Evolutionary conservation across 2,888 invertebrate species (phyloP).

Genomic region (Choristoneura rosaceana): DNA sequence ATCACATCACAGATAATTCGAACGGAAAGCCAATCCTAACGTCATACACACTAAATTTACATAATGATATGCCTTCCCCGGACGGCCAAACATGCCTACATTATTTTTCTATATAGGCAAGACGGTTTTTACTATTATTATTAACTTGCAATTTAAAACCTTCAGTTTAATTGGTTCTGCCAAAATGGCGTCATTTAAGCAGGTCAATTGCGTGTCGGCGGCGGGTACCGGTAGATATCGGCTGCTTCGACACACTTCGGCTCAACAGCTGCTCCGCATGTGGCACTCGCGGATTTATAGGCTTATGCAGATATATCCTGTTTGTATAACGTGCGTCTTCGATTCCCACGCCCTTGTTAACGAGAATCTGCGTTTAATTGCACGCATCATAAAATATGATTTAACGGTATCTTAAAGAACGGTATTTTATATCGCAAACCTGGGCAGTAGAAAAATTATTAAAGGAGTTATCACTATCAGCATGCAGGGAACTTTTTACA

Average conservation of each 20-base stretch:
- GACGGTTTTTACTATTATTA: constrained; percentile 8
- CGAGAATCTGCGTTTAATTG: constrained; percentile 2
- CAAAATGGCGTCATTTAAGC: constrained; percentile 67
- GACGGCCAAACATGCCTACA: constrained; percentile 22
- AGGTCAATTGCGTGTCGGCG: constrained; percentile 60
- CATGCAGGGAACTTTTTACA: neutral
- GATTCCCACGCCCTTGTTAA: constrained; percentile 9
- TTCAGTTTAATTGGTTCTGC: constrained; percentile 58
- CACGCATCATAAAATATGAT: constrained; percentile 7
- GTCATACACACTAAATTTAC: no score
- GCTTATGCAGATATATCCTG: constrained; percentile 45
- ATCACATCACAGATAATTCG: no score
- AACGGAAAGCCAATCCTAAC: no score
- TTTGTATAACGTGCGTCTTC: constrained; percentile 41
- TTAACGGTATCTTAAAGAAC: neutral
- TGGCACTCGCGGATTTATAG: constrained; percentile 53
- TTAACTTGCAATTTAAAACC: constrained; percentile 33
- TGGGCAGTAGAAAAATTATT: neutral
- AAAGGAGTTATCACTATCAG: neutral
- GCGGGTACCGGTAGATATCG: constrained; percentile 40
- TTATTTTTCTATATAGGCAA: neutral
- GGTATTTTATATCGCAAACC: neutral
- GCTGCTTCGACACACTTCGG: constrained; percentile 55
- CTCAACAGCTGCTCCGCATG: constrained; percentile 65
- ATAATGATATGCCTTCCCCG: constrained; percentile 5